Percentiles rank a stretch among this genome's conserved stretches.
phyloP scores from a whole-genome alignment of 2,113 vertebrate species.

The Rallus limicola region DNA sequence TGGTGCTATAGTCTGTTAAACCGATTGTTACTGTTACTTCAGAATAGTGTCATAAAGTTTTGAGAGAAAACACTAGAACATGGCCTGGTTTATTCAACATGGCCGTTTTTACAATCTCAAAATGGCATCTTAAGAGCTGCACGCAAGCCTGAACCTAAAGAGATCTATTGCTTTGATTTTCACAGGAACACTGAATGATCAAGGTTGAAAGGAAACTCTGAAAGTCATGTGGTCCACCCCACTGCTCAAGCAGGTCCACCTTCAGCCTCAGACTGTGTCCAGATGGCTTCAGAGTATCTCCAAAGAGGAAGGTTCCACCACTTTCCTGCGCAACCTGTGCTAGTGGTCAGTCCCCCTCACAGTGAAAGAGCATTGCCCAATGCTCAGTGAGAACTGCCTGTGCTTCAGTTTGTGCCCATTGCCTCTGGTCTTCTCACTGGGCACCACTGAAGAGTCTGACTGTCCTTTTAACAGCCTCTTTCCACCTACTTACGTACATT shows the following conservation, averaged over 20 bases:
- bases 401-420: not conserved
- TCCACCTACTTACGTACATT: not conserved
- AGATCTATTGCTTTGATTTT: not conserved
- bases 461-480: rapidly evolving
- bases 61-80: not conserved
- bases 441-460: not conserved
- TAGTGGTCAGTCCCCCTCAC: not conserved
- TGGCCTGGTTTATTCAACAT: not conserved
- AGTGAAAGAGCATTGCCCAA: rapidly evolving
- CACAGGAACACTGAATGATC: not conserved
- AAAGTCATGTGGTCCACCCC: not conserved
- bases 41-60: not conserved
- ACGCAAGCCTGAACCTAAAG: not conserved
- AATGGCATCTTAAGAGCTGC: not conserved
- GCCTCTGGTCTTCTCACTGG: not conserved
- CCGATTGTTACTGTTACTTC: not conserved
- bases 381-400: not conserved
- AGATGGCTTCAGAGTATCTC: not conserved
- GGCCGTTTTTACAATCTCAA: not conserved
- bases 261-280: not conserved
- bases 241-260: not conserved
- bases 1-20: not conserved
- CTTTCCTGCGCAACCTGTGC: not conserved
- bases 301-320: not conserved
- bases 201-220: not conserved